Base-by-base conservation (phyloP, 2,113 vertebrate species). In the Cynopterus brachyotis region DNA sequence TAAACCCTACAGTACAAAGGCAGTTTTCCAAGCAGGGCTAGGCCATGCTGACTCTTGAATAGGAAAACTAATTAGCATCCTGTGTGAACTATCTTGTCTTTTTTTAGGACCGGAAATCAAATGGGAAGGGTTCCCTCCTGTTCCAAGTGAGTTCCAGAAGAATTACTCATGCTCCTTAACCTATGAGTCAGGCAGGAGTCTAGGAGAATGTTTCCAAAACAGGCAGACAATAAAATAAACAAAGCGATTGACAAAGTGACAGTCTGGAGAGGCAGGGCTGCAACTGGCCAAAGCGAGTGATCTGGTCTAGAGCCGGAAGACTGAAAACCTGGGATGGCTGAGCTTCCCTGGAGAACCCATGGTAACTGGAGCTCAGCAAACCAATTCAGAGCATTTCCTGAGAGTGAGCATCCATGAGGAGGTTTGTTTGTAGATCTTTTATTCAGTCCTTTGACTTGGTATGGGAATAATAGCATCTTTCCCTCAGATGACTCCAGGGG, bases 101-200 rank as follows among this genome's bases (percentile, higher is more conserved):
- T 96, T 98, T 98, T 97, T 96, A 98, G 98, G 98, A 98, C 98
- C 98, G 98, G 98, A 99, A 98, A 96, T 97, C 94, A 79, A 98
- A 97, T 96, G 96, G 96, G 97, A 98, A 98, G 98, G 98, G 96
- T 98, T 98, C 97, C 97, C 97, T 98, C 97, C 97, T 93, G 79
- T 97, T 98, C 97, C 92, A 97, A 97, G 89, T 28, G 85, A 98
- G 97, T 98, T 98, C 98, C 98, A 98, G 96, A 97, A 97, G 98
- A 97, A 98, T 98, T 98, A 98, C 95, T 98, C 97, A 98, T 53
- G 89, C 96, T 97, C 96, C 97, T 97, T 98, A 91, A 97, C 98
- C 97, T 96, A 97, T 98, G 98, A 98, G 98, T 98, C 98, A 98
- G 95, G 91, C 93, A 97, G 98, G 96, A 98, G 95, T 96, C 96